Base-by-base conservation (phyloP, 1,140 invertebrate species). In the Drosophila pandora region DNA sequence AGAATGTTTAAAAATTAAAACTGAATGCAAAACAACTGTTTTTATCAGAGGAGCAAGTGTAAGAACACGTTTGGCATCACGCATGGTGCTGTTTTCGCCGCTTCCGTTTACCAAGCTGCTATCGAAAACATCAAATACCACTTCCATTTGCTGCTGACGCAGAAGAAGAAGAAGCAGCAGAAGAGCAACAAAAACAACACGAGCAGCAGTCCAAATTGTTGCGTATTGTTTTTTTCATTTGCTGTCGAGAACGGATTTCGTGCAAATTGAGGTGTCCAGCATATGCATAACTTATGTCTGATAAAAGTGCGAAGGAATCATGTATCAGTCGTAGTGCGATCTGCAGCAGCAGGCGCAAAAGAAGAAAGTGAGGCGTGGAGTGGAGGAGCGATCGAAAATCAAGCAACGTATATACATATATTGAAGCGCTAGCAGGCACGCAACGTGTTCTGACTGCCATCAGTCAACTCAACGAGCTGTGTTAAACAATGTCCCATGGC, bases 401-500 rank as follows among this genome's bases (percentile, higher is more conserved):
- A 48, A 74, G 37, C 47, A 69, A 76, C 45, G 5, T 43, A 43
- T 61, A 70, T 43, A 43, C 58, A 70, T 54, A 76, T 57, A 68
- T 39, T 41, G 39, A 37, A 52, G 23, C 49, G 53, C 32, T 23
- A 22, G 9, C 21, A 65, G 32, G 70, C 63, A 62, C 62, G 64
- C 81, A 85, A 74, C 77, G 82, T 85, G 78, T 59, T 85, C 50
- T 41, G 64, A 45, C 28, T 52, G 49, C 50, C 17, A 48, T 53
- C 39, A 54, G 34, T 49, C 39, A 57, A 53, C 45, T 55, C 64
- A 64, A 53, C 32, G 45, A 60, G 17, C 67, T 43, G 57, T 81
- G 70, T 57, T 65, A 52, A 74, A 87, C 85, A 82, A 93, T 93
- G 92, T 93, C 93, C 69, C 88, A 92, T 65, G 92, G 93, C 77